Conservation (phyloP, 2,888 invertebrate genomes). For the Sympetrum striolatum region DNA sequence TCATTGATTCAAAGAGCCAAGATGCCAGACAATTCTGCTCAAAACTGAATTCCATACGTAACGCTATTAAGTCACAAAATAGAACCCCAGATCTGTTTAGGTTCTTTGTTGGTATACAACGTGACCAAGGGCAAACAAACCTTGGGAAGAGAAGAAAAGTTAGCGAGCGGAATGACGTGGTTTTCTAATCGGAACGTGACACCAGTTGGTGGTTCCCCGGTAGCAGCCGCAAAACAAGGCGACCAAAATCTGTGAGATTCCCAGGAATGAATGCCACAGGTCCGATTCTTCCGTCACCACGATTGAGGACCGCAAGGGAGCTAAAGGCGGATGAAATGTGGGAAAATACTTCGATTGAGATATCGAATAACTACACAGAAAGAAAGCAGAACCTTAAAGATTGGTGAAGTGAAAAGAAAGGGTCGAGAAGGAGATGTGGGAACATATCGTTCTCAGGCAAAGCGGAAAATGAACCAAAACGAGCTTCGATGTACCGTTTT, state of each 20-base stretch:
- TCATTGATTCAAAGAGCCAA: too few species aligned
- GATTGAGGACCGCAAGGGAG: background rate
- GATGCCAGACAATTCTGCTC: too few species aligned
- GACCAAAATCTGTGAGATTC: background rate
- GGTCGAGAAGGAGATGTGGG: background rate
- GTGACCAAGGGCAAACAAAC: too few species aligned
- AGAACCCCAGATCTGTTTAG: too few species aligned
- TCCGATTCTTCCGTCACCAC: background rate
- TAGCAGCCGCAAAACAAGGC: background rate
- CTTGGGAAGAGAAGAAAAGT: too few species aligned
- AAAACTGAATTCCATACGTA: too few species aligned
- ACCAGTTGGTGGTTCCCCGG: background rate
- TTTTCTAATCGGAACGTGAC: background rate
- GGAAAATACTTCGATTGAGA: background rate
- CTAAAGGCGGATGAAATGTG: background rate
- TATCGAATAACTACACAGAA: background rate
- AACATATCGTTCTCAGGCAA: too few species aligned
- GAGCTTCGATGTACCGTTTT: too few species aligned
- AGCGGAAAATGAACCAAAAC: too few species aligned
- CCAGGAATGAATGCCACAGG: background rate
- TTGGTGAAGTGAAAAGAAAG: background rate
- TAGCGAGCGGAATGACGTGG: too few species aligned
- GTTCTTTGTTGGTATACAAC: too few species aligned
- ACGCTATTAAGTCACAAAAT: too few species aligned
- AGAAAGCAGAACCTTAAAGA: background rate